Conservation (phyloP, 2,113 vertebrate species). For the Stegostoma tigrinum region DNA sequence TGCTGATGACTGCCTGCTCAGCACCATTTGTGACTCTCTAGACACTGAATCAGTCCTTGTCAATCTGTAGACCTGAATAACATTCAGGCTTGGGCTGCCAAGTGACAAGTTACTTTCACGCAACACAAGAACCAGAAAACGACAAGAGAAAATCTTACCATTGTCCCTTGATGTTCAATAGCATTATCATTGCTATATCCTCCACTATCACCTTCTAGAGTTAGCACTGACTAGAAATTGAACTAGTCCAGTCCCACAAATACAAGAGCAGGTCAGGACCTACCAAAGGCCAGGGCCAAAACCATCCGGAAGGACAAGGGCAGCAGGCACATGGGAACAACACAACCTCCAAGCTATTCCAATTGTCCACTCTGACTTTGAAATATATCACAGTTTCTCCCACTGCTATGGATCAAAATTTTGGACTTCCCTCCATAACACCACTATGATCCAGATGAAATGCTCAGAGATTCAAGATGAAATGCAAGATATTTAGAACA, state of each 20-base stretch:
- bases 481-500: not conserved
- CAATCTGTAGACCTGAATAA: not conserved
- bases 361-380: not conserved
- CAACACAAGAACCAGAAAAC: not conserved
- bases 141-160: not conserved
- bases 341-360: not conserved
- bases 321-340: too few species aligned
- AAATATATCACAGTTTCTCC: not conserved
- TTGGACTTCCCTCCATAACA: not conserved
- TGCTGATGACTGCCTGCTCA: not conserved
- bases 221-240: not conserved
- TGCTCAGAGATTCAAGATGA: not conserved
- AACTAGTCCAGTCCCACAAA: not conserved
- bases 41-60: not conserved
- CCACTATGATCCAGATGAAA: not conserved
- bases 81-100: not conserved
- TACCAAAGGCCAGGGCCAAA: not conserved
- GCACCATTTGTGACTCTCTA: not conserved
- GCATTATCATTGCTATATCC: not conserved
- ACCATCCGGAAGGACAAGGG: not conserved
- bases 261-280: not conserved
- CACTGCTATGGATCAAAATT: not conserved
- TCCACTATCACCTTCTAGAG: not conserved
- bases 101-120: not conserved
- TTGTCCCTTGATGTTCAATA: not conserved